Conservation (phyloP, 2,888 invertebrate genomes). For the Tholera decimalis region DNA sequence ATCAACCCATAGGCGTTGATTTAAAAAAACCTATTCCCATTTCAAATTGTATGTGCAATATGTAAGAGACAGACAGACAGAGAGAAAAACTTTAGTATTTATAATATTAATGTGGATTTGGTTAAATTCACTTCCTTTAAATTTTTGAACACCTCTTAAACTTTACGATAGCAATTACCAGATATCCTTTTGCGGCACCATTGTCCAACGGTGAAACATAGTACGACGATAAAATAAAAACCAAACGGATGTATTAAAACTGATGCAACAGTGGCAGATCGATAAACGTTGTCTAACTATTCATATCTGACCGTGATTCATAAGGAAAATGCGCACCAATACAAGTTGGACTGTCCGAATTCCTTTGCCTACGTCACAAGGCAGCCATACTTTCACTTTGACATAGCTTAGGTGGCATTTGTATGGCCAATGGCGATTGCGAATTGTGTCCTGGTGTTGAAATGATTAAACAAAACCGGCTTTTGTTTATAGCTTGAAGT, state of each 20-base stretch:
- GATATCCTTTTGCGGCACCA: too few relatives aligned
- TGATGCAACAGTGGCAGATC: neutral
- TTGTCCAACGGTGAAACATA: too few relatives aligned
- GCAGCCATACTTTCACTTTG: conserved; percentile 39
- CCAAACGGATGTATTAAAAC: neutral
- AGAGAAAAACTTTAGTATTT: too few relatives aligned
- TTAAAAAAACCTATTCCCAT: too few relatives aligned
- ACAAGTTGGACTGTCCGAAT: conserved; percentile 17
- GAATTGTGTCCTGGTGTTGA: conserved; percentile 30
- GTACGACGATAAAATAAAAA: too few relatives aligned
- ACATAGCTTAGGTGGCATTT: conserved; percentile 13
- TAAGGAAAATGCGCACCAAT: neutral
- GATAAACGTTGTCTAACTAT: conserved; percentile 15
- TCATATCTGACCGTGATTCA: conserved; percentile 28
- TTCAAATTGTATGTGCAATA: too few relatives aligned
- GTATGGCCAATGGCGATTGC: neutral
- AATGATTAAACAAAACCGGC: conserved; percentile 16
- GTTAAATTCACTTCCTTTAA: too few relatives aligned
- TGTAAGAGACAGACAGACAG: too few relatives aligned
- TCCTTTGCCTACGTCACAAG: conserved; percentile 42
- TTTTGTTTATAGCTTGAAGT: neutral
- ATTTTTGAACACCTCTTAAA: too few relatives aligned
- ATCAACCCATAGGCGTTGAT: too few relatives aligned
- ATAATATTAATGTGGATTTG: too few relatives aligned
- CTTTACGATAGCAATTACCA: too few relatives aligned